Percentiles rank a stretch among this genome's conserved stretches.
phyloP scores from a whole-genome alignment of 2,797 vertebrate genomes.

The Lutra lutra region DNA sequence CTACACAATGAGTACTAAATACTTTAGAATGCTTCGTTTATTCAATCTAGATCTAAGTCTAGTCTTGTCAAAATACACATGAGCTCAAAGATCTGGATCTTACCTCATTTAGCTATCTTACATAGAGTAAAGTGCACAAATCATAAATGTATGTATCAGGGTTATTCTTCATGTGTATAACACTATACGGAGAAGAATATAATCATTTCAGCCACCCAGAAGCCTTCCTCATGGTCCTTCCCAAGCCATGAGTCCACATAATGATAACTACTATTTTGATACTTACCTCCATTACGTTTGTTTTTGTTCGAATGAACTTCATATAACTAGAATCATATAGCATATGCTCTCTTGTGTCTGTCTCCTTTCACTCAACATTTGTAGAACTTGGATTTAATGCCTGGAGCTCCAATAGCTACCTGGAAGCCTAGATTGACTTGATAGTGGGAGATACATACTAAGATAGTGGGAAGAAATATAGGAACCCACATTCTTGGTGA shows the following conservation, averaged over 20 bases:
- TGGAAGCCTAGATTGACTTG: background rate
- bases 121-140: background rate
- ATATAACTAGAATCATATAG: background rate
- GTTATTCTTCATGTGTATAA: background rate
- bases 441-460: background rate
- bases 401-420: background rate
- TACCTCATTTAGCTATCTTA: background rate
- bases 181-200: background rate
- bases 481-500: background rate
- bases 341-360: background rate
- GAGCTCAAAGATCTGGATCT: background rate
- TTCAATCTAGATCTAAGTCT: background rate
- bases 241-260: background rate
- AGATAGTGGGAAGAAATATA: background rate
- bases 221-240: background rate
- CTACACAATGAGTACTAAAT: background rate
- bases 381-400: background rate
- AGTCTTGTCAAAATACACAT: background rate
- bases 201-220: background rate
- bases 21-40: background rate
- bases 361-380: background rate
- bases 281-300: background rate
- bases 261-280: background rate
- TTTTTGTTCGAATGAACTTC: background rate
- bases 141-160: background rate